These are phyloP conservation scores for Scaptomyza montana DNA, from an alignment of 1,140 invertebrate species.

Conservation along the genomic window DNA sequence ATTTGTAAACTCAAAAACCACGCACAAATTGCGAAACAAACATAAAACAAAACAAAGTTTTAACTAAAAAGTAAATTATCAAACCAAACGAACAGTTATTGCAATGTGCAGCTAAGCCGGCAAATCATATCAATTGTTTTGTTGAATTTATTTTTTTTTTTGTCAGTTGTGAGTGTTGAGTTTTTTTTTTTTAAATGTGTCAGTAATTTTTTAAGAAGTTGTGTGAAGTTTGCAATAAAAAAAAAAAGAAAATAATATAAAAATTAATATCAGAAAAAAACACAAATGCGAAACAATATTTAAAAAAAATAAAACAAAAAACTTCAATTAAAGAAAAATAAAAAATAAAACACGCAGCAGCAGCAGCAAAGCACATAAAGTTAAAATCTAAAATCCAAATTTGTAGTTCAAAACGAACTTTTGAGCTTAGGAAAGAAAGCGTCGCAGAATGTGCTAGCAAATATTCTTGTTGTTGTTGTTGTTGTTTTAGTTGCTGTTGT, in stretches of 20 bases:
- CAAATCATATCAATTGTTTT: slow-evolving; percentile 25
- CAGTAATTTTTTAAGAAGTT: slow-evolving; percentile 9
- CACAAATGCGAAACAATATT: too few species aligned
- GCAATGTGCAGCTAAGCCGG: slow-evolving; percentile 24
- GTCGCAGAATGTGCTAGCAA: slow-evolving; percentile 54
- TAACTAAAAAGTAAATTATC: neutral
- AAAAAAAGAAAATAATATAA: slow-evolving; percentile 7
- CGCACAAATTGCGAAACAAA: slow-evolving; percentile 9
- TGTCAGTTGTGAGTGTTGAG: slow-evolving; percentile 54
- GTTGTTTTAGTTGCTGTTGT: slow-evolving; percentile 20
- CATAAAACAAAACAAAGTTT: slow-evolving; percentile 10
- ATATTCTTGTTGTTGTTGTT: slow-evolving; percentile 33
- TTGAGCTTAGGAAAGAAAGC: slow-evolving; percentile 55
- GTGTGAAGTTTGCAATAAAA: slow-evolving; percentile 9
- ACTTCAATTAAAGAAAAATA: slow-evolving; percentile 1
- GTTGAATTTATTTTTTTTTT: slow-evolving; percentile 39
- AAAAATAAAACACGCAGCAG: neutral
- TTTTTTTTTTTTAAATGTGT: slow-evolving; percentile 39
- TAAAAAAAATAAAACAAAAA: slow-evolving; percentile 3
- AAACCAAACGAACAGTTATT: slow-evolving; percentile 1
- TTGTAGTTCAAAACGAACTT: slow-evolving; percentile 11
- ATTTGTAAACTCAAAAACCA: slow-evolving; percentile 10
- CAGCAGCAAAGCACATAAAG: slow-evolving; percentile 18
- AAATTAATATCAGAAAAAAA: neutral
- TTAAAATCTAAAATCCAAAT: slow-evolving; percentile 3